These are phyloP conservation scores for Sitta europaea DNA, from an alignment of 2,113 vertebrate species.

Conservation along the genomic window DNA sequence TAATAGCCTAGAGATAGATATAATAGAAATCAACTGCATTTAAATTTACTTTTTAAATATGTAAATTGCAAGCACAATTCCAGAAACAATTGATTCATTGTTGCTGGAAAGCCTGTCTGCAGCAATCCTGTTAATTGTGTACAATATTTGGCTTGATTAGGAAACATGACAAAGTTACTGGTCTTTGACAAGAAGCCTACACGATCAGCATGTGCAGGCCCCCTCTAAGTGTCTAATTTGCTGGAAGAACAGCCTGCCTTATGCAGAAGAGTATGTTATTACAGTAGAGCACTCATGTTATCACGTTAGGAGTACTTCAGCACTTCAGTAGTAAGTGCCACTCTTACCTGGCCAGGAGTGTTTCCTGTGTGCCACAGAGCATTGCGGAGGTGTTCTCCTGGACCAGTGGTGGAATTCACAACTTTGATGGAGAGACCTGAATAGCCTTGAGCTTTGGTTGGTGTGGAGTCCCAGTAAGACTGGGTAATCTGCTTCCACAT, in stretches of 20 bases:
- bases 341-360: constrained; percentile 88
- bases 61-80: neutral
- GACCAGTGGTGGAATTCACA: constrained; percentile 97
- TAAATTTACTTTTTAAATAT: neutral
- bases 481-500: constrained; percentile 99
- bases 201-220: neutral
- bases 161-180: neutral
- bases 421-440: constrained; percentile 96
- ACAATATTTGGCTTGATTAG: neutral
- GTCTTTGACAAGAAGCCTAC: neutral
- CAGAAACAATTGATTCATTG: neutral
- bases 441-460: constrained; percentile 95
- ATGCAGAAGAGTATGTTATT: neutral
- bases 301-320: neutral
- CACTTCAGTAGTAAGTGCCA: neutral
- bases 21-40: neutral
- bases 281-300: neutral
- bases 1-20: neutral
- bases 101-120: neutral
- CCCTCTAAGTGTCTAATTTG: neutral
- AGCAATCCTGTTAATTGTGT: neutral
- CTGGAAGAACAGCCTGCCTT: neutral
- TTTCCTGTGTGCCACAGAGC: constrained; percentile 98
- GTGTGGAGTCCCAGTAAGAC: constrained; percentile 92
- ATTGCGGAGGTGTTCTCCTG: constrained; percentile 95